Evolutionary conservation across 2,888 invertebrate species (phyloP).

Genomic region (Campoplex nolae): DNA sequence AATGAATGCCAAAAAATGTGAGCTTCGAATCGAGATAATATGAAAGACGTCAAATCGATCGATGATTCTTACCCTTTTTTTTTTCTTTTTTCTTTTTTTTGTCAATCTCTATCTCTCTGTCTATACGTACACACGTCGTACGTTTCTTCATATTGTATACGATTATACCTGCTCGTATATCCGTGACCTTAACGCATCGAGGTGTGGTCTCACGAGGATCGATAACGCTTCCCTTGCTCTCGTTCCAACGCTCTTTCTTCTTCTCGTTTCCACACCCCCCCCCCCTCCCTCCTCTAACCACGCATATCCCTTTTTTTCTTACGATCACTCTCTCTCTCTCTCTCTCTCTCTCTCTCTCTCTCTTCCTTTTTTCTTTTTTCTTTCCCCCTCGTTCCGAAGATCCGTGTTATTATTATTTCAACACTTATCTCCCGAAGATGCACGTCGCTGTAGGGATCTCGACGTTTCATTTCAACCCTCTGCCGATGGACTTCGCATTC

Average conservation of each 20-base stretch:
- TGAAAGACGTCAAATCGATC: background rate
- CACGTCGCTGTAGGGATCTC: background rate
- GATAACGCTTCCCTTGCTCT: constrained; percentile 74
- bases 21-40: background rate
- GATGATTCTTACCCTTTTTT: background rate
- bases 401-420: constrained; percentile 11
- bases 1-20: background rate
- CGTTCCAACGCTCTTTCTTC: constrained; percentile 58
- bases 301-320: background rate
- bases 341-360: background rate
- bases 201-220: constrained; percentile 79
- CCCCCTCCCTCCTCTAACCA: background rate
- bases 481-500: background rate
- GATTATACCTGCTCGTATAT: constrained; percentile 46
- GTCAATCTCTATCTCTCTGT: background rate
- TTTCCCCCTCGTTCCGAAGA: constrained; percentile 14
- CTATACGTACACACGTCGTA: background rate
- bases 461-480: background rate
- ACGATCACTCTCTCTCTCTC: background rate
- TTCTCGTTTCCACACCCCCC: constrained; percentile 2
- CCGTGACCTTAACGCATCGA: constrained; percentile 71
- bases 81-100: background rate
- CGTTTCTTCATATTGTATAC: background rate
- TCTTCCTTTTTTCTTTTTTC: background rate
- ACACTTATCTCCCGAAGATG: background rate